Base-by-base conservation (phyloP, 2,888 invertebrate genomes). In the Fragum whitleyi region DNA sequence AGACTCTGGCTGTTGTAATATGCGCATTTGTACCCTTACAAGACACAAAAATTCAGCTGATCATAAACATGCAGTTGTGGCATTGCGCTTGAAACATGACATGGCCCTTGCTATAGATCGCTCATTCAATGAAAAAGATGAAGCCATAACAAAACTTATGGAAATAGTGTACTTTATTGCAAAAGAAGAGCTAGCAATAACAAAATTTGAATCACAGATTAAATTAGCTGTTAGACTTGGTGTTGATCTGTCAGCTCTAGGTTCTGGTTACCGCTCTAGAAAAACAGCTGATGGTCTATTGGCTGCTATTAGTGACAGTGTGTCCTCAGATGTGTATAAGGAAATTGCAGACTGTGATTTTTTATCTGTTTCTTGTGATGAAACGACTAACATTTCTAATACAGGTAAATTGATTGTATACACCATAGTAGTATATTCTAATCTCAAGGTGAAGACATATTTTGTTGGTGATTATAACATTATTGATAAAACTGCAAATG, bases 401-500 rank as follows among this genome's bases (percentile, higher is more conserved):
- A 59, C 36, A 21, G 61, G 73, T 28, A 61, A 73, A 62, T 23
- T 62, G 19, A 73, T 73, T 42, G 16, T 73, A 28, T 59, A 26
- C 26, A 1, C 21, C 26, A 73, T 21, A n/a, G 73, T 62, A 21
- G 59, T 55, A 28, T 53, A 70, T 32, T n/a, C 29, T 53, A 28
- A 70, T 36, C 67, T 67, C 21, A 42, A 26, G 36, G 14, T 36
- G 19, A 67, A 67, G 23, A 39, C 67, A 1, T 67, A 47, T 67
- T 39, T 70, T 51, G 55, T 70, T 51, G 70, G 53, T 51, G 53
- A 70, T 55, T 70, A 70, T 32, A 32, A 55, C 19, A 70, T 70
- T 51, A 55, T n/a, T 29, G 70, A 70, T 70, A 70, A 70, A 70
- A 70, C 55, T n/a, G 53, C 70, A n/a, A n/a, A n/a, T n/a, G n/a